These are phyloP conservation scores for Eurytoma californica DNA, from an alignment of 2,888 invertebrate species.

Conservation along the genomic window DNA sequence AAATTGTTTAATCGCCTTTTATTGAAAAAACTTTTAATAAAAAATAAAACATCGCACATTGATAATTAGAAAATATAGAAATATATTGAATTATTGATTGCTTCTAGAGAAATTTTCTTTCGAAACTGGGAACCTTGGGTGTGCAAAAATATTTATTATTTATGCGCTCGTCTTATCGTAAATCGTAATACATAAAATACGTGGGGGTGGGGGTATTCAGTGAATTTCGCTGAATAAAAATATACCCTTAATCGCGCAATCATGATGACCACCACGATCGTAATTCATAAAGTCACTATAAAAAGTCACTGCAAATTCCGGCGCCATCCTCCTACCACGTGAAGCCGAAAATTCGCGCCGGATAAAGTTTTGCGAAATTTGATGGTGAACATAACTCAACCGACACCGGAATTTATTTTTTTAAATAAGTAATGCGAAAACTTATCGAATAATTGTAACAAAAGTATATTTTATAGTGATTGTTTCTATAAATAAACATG, in stretches of 20 bases:
- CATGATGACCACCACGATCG: too few relatives aligned
- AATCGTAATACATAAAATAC: too few relatives aligned
- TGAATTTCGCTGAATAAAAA: too few relatives aligned
- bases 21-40: too few relatives aligned
- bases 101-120: too few relatives aligned
- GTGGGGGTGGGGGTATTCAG: too few relatives aligned
- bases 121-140: not conserved
- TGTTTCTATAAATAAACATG: not conserved
- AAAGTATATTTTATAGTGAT: not conserved
- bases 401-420: conserved; percentile 8
- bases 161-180: not conserved
- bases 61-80: too few relatives aligned
- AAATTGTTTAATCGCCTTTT: too few relatives aligned
- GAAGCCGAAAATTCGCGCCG: conserved; percentile 12
- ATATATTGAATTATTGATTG: too few relatives aligned
- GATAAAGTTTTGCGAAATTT: conserved; percentile 11
- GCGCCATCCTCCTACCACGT: conserved; percentile 27
- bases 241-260: too few relatives aligned
- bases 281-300: too few relatives aligned
- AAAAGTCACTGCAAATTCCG: conserved; percentile 20
- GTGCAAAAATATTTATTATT: not conserved
- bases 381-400: conserved; percentile 14
- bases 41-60: too few relatives aligned
- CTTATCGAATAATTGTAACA: not conserved
- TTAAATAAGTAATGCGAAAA: not conserved